These are phyloP conservation scores for Cremastobaeus sp. DNA, from an alignment of 2,888 invertebrate genomes.

Conservation along the genomic window DNA sequence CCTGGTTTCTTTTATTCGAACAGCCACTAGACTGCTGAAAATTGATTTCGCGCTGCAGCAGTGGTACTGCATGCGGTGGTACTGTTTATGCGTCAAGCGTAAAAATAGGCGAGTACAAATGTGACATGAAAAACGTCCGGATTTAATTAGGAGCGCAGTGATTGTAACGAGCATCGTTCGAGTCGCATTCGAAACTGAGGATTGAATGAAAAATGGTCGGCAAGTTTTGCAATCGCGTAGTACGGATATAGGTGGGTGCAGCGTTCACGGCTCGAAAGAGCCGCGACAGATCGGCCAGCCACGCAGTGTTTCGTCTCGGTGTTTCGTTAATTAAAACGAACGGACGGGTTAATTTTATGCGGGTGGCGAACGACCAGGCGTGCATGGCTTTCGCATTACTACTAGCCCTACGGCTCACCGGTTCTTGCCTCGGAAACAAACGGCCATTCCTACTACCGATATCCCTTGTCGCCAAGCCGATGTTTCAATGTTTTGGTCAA, in stretches of 20 bases:
- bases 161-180: constrained; percentile 57
- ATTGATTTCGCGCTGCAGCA: too few species aligned
- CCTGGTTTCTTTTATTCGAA: too few species aligned
- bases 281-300: constrained; percentile 65
- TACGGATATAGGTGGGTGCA: constrained; percentile 38
- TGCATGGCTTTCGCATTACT: constrained; percentile 77
- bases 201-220: constrained; percentile 60
- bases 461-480: constrained; percentile 25
- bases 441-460: constrained; percentile 41
- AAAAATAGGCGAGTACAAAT: constrained; percentile 57
- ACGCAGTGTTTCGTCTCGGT: constrained; percentile 69
- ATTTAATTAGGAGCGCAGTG: constrained; percentile 58
- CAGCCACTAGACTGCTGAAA: too few species aligned
- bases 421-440: constrained; percentile 47
- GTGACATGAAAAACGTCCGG: constrained; percentile 58
- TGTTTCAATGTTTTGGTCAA: constrained; percentile 27
- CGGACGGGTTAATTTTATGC: constrained; percentile 77
- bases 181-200: constrained; percentile 53
- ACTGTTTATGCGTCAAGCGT: constrained; percentile 47
- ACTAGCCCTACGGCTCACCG: constrained; percentile 58
- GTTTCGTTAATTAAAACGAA: constrained; percentile 78
- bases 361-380: constrained; percentile 71
- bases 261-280: constrained; percentile 51
- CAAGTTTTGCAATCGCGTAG: constrained; percentile 59
- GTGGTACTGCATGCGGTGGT: constrained; percentile 16